A percentile compares a stretch with the other conserved stretches of the same genome.
Conservation (phyloP, 2,888 invertebrate species). For the Diadegma fenestrale region DNA sequence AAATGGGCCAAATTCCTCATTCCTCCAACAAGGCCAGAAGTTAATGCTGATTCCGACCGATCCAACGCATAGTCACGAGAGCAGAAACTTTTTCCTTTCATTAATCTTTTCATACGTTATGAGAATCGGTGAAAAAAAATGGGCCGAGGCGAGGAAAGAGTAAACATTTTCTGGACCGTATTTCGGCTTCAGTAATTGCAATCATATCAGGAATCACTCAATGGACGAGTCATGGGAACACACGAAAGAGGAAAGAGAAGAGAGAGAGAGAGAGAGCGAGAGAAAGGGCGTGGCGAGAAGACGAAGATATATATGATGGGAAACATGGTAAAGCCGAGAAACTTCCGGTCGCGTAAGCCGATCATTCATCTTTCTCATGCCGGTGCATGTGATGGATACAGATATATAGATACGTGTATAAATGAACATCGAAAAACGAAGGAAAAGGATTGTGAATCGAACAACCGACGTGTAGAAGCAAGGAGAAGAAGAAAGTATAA, state of each 20-base stretch:
- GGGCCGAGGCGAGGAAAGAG: background rate
- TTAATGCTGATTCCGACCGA: slow-evolving; percentile 57
- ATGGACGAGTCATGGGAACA: background rate
- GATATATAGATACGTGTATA: background rate
- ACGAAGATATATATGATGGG: slow-evolving; percentile 54
- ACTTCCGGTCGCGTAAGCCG: slow-evolving; percentile 62
- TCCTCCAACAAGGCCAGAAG: slow-evolving; percentile 16
- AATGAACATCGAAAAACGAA: slow-evolving; percentile 28
- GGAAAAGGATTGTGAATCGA: slow-evolving; percentile 58
- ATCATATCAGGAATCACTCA: no score
- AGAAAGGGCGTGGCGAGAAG: slow-evolving; percentile 1
- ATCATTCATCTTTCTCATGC: slow-evolving; percentile 64
- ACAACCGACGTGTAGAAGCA: slow-evolving; percentile 19
- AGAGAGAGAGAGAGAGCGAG: slow-evolving; percentile 16
- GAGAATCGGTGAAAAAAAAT: background rate
- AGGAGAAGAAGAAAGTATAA: slow-evolving; percentile 18
- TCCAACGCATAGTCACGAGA: background rate
- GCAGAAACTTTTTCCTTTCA: background rate
- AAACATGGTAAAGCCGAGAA: slow-evolving; percentile 55
- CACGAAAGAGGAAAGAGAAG: background rate
- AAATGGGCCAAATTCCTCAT: slow-evolving; percentile 7
- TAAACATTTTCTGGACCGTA: background rate
- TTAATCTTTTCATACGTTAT: background rate
- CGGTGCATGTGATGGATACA: background rate
- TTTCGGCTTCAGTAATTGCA: no score